Base-by-base conservation (phyloP, 2,888 invertebrate genomes). In the Lomographa bimaculata region DNA sequence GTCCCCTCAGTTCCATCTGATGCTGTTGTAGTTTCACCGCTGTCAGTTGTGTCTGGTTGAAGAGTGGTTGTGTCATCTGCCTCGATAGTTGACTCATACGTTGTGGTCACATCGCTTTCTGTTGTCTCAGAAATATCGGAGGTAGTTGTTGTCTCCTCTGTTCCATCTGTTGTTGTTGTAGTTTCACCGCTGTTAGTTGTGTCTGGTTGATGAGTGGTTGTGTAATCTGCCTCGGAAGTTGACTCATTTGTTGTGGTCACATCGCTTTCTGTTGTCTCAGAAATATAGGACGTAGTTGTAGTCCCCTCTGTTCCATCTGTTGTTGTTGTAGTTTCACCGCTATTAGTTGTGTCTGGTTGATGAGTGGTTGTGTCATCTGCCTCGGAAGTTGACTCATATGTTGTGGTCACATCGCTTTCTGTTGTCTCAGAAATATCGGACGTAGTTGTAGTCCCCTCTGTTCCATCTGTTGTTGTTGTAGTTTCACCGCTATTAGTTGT, bases 261-360 rank as follows among this genome's bases (percentile, higher is more conserved):
- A 34, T 44, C 14, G 14, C 14, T 14, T 14, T 14, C 14, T 3
- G 14, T 14, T 14, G 14, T 14, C 4, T 14, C 14, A 14, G 14
- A 14, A 14, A 14, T 4, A 14, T 14, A 3, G 14, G 21, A 8
- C 8, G 2, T 5, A 5, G 7, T 7, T 4, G 9, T 6, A 10
- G 10, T 6, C 16, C 44, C 38, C 5, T 39, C 44, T 9, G 37
- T 35, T 39, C 42, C 32, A 5, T 28, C 33, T 7, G 43, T 43
- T 7, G 5, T n/a, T 17, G 5, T 19, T 19, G 19, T 19, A 7
- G 19, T 2, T 19, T 19, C 19, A n/a, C n/a, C n/a, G n/a, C n/a
- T n/a, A n/a, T n/a, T n/a, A n/a, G n/a, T n/a, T n/a, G n/a, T n/a
- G n/a, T n/a, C n/a, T n/a, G n/a, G n/a, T n/a, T n/a, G n/a, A n/a